Conservation (phyloP, 2,797 vertebrate genomes). For the Mionectes olivaceus region DNA sequence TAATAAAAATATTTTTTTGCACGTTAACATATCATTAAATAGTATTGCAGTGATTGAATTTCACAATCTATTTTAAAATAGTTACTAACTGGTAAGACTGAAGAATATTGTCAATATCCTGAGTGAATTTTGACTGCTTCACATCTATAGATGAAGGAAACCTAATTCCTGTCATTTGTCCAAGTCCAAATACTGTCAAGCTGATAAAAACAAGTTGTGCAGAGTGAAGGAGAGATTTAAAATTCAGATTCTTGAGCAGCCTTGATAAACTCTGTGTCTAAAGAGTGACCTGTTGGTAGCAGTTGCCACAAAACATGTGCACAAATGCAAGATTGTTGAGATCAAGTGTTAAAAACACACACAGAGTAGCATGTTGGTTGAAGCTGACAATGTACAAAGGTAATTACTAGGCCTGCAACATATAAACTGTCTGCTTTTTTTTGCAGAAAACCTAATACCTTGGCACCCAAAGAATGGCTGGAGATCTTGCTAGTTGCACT, state of each 20-base stretch:
- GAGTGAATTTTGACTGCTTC: conserved; percentile 7
- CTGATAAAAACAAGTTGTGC: conserved; percentile 66
- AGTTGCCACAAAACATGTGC: conserved; percentile 39
- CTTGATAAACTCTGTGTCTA: not conserved
- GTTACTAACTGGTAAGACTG: not conserved
- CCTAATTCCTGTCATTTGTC: conserved; percentile 42
- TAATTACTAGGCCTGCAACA: not conserved
- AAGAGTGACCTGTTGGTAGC: conserved; percentile 26
- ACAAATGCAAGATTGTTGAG: not conserved
- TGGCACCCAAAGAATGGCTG: not conserved
- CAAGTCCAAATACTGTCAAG: conserved; percentile 60
- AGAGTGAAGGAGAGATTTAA: not conserved
- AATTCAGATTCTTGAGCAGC: not conserved
- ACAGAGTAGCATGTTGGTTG: not conserved
- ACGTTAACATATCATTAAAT: not conserved
- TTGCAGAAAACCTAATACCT: not conserved
- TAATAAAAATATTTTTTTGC: not conserved
- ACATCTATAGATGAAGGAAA: conserved; percentile 41
- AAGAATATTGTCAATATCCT: not conserved
- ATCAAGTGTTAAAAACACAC: not conserved
- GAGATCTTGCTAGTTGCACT: not conserved
- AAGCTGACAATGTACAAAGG: not conserved
- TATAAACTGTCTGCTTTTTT: not conserved
- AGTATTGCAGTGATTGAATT: not conserved
- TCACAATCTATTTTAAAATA: not conserved